Evolutionary conservation across 1,140 invertebrate genomes (phyloP).

Genomic region (Conus betulinus): DNA sequence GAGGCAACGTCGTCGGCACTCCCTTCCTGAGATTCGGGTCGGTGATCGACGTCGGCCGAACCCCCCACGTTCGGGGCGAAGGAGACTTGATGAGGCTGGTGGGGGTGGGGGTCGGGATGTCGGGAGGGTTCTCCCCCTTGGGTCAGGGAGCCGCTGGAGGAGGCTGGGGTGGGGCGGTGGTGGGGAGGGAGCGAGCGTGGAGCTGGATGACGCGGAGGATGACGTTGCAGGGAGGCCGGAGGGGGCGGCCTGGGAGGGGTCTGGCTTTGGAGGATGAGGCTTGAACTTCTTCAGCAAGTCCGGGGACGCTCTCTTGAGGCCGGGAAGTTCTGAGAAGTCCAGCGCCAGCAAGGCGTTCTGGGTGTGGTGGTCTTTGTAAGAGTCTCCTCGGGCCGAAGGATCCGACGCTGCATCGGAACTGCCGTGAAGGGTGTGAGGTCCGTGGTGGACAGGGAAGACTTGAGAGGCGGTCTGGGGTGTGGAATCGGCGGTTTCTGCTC

Average conservation of each 20-base stretch:
- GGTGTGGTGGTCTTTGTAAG: background rate
- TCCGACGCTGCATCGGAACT: background rate
- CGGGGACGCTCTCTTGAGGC: background rate
- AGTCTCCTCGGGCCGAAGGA: background rate
- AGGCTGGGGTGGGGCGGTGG: background rate
- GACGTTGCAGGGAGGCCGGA: background rate
- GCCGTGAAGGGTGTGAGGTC: background rate
- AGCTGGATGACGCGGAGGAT: background rate
- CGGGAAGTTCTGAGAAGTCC: background rate
- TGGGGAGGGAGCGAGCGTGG: background rate
- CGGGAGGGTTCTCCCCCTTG: background rate
- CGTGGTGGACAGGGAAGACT: background rate
- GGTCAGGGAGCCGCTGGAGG: background rate
- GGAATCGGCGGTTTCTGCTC: background rate
- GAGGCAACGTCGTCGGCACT: background rate
- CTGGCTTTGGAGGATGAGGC: background rate
- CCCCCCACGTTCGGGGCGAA: background rate
- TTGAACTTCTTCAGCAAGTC: conserved; percentile 18
- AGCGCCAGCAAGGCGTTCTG: background rate
- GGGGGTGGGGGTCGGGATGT: background rate
- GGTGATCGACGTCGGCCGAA: background rate
- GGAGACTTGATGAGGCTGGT: background rate
- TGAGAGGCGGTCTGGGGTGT: background rate
- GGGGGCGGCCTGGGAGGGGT: background rate
- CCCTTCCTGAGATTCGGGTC: background rate